phyloP scores from a whole-genome alignment of 2,113 vertebrate species.

The Cynopterus brachyotis region DNA sequence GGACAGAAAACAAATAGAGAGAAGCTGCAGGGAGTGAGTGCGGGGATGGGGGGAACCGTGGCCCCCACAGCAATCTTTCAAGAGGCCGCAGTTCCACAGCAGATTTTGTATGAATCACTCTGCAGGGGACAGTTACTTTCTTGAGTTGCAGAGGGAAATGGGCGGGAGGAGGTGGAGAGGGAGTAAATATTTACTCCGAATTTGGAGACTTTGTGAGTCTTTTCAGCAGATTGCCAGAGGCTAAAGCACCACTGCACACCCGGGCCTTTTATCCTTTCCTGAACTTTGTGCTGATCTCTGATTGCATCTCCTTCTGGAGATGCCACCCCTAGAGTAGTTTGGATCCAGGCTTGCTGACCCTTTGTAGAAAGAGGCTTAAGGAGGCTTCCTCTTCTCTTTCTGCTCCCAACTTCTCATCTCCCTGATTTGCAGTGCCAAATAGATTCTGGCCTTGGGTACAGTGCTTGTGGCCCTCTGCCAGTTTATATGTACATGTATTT shows the following conservation, averaged over 20 bases:
- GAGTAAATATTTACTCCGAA: conserved; percentile 46
- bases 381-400: not conserved
- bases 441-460: conserved; percentile 63
- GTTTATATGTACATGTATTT: conserved; percentile 90
- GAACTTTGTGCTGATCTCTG: not conserved
- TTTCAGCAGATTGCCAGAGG: conserved; percentile 25
- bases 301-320: not conserved
- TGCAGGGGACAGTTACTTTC: conserved; percentile 45
- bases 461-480: conserved; percentile 82
- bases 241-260: not conserved
- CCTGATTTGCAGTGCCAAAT: not conserved
- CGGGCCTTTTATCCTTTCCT: not conserved
- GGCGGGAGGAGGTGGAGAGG: conserved; percentile 14
- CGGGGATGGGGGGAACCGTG: not conserved
- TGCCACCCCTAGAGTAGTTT: not conserved
- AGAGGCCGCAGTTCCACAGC: not conserved
- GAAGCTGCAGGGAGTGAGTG: not conserved
- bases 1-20: not conserved
- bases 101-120: not conserved
- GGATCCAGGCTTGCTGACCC: not conserved
- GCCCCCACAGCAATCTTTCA: not conserved
- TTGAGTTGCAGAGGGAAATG: not conserved
- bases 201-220: conserved; percentile 52
- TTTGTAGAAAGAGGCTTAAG: conserved; percentile 33
- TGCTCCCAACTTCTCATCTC: conserved; percentile 42